Evolutionary conservation across 2,797 vertebrate genomes (phyloP).

Genomic region (Philypnodon macrostomus): DNA sequence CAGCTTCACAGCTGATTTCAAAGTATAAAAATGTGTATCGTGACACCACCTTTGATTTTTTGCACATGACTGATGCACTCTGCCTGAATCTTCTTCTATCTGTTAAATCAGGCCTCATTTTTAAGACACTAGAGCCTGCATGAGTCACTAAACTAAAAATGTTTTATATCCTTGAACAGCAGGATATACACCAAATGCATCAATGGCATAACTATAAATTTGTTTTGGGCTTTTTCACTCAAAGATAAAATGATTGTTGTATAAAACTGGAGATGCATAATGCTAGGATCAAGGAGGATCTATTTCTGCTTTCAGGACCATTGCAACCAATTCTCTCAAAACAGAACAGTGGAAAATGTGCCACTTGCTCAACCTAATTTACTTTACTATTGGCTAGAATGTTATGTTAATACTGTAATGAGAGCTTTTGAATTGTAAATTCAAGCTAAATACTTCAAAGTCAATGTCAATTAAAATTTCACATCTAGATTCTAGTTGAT

Average conservation of each 20-base stretch:
- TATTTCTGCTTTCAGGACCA: conserved; percentile 19
- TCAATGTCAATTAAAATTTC: too few species aligned
- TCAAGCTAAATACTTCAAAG: too few species aligned
- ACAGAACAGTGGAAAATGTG: conserved; percentile 26
- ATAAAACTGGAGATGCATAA: too few species aligned
- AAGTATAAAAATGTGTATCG: conserved; percentile 13
- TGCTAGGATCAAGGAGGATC: too few species aligned
- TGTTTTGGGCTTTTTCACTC: too few species aligned
- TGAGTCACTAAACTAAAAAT: conserved; percentile 29
- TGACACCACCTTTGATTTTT: neutral
- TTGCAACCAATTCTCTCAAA: conserved; percentile 33
- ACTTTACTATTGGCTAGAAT: too few species aligned
- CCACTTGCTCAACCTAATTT: conserved; percentile 12
- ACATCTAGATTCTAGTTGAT: too few species aligned
- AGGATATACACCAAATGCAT: too few species aligned
- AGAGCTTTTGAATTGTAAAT: too few species aligned
- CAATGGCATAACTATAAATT: too few species aligned
- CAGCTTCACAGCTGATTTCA: conserved; percentile 4
- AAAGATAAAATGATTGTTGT: too few species aligned
- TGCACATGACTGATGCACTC: conserved; percentile 12
- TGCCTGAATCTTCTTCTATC: conserved; percentile 13
- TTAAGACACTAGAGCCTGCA: conserved; percentile 7
- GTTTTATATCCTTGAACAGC: conserved; percentile 30
- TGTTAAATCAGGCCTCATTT: conserved; percentile 34
- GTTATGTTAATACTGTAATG: too few species aligned